These are phyloP conservation scores for Melopsittacus undulatus DNA, from an alignment of 2,797 vertebrate genomes.

Conservation along the genomic window DNA sequence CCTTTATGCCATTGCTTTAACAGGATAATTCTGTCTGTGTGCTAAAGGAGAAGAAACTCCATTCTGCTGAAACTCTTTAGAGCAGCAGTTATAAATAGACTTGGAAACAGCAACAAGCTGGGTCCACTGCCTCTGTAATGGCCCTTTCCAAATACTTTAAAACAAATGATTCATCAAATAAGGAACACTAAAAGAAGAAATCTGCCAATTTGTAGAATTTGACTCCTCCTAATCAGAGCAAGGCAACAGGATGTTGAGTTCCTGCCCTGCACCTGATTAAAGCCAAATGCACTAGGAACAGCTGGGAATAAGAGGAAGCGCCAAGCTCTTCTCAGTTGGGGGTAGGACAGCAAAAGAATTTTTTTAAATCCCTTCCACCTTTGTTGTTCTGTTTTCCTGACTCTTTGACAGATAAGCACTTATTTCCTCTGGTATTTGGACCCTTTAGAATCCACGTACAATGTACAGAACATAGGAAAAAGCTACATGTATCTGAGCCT, in stretches of 20 bases:
- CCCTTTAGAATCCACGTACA: conserved; percentile 46
- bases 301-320: conserved; percentile 79
- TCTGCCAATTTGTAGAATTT: conserved; percentile 86
- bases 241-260: conserved; percentile 90
- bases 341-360: conserved; percentile 74
- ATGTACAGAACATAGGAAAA: conserved; percentile 48
- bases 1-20: conserved; percentile 20
- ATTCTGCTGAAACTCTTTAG: conserved; percentile 41
- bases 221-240: conserved; percentile 91
- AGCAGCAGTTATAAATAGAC: conserved; percentile 73
- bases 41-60: conserved; percentile 49
- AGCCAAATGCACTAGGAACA: conserved; percentile 86
- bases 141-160: conserved; percentile 80
- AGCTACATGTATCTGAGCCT: neutral
- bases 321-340: conserved; percentile 74
- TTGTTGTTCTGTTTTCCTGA: conserved; percentile 77
- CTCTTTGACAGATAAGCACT: conserved; percentile 75
- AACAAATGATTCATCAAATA: conserved; percentile 86
- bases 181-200: conserved; percentile 82
- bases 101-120: conserved; percentile 70
- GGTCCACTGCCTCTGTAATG: conserved; percentile 59
- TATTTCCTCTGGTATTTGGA: conserved; percentile 63
- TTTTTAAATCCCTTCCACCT: conserved; percentile 66
- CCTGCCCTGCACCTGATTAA: conserved; percentile 93
- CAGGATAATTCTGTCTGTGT: conserved; percentile 20